These are phyloP conservation scores for Calameuta pallipes DNA, from an alignment of 2,888 invertebrate genomes.

Conservation along the genomic window DNA sequence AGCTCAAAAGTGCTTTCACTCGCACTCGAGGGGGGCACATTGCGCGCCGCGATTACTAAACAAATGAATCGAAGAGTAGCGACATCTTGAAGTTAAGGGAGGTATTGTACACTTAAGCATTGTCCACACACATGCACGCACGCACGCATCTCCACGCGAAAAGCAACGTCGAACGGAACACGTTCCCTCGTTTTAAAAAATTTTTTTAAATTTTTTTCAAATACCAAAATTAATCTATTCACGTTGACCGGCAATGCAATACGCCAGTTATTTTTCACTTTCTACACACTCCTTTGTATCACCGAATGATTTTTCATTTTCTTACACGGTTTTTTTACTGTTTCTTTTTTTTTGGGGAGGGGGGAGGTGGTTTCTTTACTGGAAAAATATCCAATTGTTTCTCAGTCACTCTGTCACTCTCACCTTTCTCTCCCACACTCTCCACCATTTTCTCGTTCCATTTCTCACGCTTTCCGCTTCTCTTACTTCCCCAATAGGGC, in stretches of 20 bases:
- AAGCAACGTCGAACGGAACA: background rate
- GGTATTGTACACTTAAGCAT: slow-evolving; percentile 23
- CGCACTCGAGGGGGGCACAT: slow-evolving; percentile 1
- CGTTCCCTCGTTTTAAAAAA: background rate
- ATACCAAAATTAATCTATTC: background rate
- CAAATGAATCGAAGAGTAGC: slow-evolving; percentile 23
- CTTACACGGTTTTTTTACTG: background rate
- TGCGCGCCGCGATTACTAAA: slow-evolving; percentile 21
- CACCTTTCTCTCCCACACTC: slow-evolving; percentile 1
- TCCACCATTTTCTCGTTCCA: background rate
- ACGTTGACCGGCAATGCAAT: background rate
- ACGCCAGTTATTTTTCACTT: background rate
- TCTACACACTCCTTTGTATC: background rate
- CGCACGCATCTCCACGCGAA: slow-evolving; percentile 20
- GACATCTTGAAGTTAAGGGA: slow-evolving; percentile 20
- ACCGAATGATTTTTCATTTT: background rate
- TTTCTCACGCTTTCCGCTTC: background rate
- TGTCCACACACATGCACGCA: slow-evolving; percentile 16
- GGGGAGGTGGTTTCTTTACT: background rate
- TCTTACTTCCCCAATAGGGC: slow-evolving; percentile 1
- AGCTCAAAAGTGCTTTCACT: background rate
- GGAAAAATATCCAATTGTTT: background rate
- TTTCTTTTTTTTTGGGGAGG: background rate
- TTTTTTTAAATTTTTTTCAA: background rate
- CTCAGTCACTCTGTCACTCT: background rate